phyloP scores from a whole-genome alignment of 2,797 vertebrate species.

The Hypotaenidia okinawae region DNA sequence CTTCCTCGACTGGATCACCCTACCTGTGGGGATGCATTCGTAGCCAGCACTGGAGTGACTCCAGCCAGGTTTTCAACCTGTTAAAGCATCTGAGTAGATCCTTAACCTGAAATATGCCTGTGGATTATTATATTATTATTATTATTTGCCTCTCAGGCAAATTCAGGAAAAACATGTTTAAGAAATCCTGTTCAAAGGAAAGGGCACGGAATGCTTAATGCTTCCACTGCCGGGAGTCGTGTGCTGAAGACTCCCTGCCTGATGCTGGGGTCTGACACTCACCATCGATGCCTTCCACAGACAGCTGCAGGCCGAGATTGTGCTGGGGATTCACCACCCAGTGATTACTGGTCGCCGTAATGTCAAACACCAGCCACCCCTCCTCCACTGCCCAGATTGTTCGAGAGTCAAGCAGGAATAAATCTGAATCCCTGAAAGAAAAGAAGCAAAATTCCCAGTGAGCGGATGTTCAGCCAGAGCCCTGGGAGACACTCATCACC shows the following conservation, averaged over 20 bases:
- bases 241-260: background rate
- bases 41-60: background rate
- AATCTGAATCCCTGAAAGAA: slow-evolving; percentile 88
- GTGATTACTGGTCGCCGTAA: slow-evolving; percentile 96
- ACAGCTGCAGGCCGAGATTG: slow-evolving; percentile 94
- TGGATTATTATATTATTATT: background rate
- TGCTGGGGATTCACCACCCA: slow-evolving; percentile 95
- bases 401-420: slow-evolving; percentile 93
- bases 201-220: background rate
- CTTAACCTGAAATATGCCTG: background rate
- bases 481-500: background rate
- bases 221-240: background rate
- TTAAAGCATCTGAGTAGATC: background rate
- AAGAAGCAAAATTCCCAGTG: background rate
- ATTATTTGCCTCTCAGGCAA: background rate
- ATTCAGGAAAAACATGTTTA: background rate
- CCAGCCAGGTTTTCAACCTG: background rate
- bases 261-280: slow-evolving; percentile 62
- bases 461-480: background rate
- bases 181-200: background rate
- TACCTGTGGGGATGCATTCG: background rate
- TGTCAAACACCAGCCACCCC: slow-evolving; percentile 97
- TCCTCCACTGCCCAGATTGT: slow-evolving; percentile 97
- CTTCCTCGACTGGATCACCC: background rate
- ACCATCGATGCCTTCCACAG: slow-evolving; percentile 90